A percentile compares a stretch with the other conserved stretches of the same genome.
Conservation (phyloP, 2,113 vertebrate species). For the Jaculus jaculus region DNA sequence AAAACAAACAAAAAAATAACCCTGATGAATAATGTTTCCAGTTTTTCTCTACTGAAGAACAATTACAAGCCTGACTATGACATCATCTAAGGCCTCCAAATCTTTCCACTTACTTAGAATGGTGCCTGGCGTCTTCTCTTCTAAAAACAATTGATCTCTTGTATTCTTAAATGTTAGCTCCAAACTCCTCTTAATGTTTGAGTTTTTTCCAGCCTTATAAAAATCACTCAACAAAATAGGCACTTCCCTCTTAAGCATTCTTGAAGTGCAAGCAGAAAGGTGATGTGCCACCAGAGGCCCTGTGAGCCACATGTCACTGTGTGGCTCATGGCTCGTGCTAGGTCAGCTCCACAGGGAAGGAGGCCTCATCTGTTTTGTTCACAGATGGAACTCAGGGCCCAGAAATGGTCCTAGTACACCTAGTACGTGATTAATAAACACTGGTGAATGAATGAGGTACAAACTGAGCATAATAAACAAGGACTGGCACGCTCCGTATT, state of each 20-base stretch:
- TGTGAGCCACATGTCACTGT: too few species aligned
- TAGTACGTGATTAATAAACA: background rate
- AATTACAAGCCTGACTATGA: background rate
- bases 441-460: background rate
- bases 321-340: fast-evolving
- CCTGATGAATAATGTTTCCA: background rate
- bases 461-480: background rate
- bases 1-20: too few species aligned
- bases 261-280: background rate
- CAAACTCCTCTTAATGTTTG: background rate
- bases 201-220: background rate
- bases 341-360: fast-evolving
- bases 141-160: background rate
- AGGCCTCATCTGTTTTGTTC: background rate
- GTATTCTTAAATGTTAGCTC: background rate
- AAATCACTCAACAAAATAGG: background rate
- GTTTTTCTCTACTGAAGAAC: background rate
- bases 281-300: background rate
- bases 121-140: background rate
- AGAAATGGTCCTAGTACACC: background rate
- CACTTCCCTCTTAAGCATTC: background rate
- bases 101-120: background rate
- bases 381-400: background rate
- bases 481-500: background rate
- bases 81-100: background rate